A percentile compares a stretch with the other conserved stretches of the same genome.
Conservation (phyloP, 2,113 vertebrate species). For the Anhinga anhinga region DNA sequence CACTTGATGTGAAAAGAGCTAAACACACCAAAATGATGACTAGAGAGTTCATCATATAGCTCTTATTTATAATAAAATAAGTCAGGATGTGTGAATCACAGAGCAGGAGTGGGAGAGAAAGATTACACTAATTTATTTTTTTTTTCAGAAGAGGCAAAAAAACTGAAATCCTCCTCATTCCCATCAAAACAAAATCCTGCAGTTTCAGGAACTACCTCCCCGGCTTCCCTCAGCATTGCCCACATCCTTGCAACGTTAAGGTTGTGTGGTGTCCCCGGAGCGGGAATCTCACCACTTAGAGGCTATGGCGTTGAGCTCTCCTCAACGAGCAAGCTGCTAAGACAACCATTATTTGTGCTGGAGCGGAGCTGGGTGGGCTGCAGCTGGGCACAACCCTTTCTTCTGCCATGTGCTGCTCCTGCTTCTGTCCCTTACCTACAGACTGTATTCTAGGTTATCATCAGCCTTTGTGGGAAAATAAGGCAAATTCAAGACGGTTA, state of each 20-base stretch:
- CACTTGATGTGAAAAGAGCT: not conserved
- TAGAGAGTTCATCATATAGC: not conserved
- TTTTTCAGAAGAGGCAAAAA: not conserved
- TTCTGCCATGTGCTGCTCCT: not conserved
- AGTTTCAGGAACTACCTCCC: not conserved
- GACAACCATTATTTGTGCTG: not conserved
- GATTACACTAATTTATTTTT: not conserved
- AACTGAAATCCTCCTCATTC: not conserved
- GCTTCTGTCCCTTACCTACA: not conserved
- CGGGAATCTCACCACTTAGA: not conserved
- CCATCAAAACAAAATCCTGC: not conserved
- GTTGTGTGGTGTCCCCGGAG: not conserved
- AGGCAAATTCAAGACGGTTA: not conserved
- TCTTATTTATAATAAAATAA: not conserved
- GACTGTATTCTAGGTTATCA: not conserved
- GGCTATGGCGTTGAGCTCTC: not conserved
- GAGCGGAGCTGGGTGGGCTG: not conserved
- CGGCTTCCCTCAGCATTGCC: not conserved
- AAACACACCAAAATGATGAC: not conserved
- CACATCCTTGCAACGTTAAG: not conserved
- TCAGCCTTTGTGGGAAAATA: not conserved
- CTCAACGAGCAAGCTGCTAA: not conserved
- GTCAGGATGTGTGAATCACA: not conserved
- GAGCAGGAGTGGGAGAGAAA: not conserved
- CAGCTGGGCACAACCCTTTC: not conserved